These are phyloP conservation scores for Nymphalis urticae DNA, from an alignment of 2,888 invertebrate genomes.

Conservation along the genomic window DNA sequence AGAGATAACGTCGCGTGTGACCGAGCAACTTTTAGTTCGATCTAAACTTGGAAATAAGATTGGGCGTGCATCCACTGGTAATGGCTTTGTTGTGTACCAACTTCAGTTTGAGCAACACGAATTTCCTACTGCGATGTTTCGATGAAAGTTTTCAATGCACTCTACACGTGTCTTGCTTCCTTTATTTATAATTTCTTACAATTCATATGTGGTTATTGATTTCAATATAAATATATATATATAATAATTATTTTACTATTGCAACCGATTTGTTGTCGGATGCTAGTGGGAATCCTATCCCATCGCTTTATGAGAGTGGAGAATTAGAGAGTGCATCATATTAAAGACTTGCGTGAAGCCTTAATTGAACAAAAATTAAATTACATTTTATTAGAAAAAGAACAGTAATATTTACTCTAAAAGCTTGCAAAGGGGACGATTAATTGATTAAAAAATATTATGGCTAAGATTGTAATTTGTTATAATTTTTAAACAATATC, in stretches of 20 bases:
- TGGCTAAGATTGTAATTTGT: too few species aligned
- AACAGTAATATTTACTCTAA: too few species aligned
- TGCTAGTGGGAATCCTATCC: neutral
- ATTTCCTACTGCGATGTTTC: constrained; percentile 23
- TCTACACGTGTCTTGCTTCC: constrained; percentile 17
- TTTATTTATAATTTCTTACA: neutral
- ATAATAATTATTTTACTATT: neutral
- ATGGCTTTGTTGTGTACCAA: constrained; percentile 38
- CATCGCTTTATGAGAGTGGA: too few species aligned
- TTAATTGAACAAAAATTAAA: too few species aligned
- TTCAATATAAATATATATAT: neutral
- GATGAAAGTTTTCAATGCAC: constrained; percentile 28
- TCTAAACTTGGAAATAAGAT: constrained; percentile 38
- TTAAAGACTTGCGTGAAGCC: too few species aligned
- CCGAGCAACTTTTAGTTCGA: constrained; percentile 30
- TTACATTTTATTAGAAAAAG: too few species aligned
- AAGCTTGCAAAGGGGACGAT: too few species aligned
- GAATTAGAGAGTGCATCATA: too few species aligned
- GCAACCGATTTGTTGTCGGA: neutral
- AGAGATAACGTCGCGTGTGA: constrained; percentile 29
- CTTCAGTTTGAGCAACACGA: constrained; percentile 35
- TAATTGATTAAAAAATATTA: too few species aligned
- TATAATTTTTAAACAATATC: too few species aligned
- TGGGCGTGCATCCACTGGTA: constrained; percentile 35
- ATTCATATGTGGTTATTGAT: constrained; percentile 1